phyloP scores from a whole-genome alignment of 2,113 vertebrate species.

The Ophthalmolycus amberensis region DNA sequence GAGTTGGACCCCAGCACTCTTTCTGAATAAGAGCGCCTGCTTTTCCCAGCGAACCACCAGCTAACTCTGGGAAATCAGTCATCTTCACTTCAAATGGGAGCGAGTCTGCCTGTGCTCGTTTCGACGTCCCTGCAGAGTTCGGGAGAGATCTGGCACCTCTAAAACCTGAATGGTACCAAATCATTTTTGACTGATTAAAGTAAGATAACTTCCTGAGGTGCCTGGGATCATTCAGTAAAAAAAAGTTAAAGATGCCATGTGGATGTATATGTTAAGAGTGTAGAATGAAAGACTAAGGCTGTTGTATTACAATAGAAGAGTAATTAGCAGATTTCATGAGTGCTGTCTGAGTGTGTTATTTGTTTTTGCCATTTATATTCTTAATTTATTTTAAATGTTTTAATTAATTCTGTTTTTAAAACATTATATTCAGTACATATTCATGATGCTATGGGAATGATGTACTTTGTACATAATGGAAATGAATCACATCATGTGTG shows the following conservation, averaged over 20 bases:
- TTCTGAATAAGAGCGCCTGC: conserved; percentile 25
- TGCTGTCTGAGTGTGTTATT: not conserved
- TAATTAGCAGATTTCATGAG: not conserved
- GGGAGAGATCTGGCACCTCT: conserved; percentile 53
- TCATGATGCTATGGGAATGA: not conserved
- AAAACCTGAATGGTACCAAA: conserved; percentile 47
- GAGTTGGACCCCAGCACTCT: conserved; percentile 49
- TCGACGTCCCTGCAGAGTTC: conserved; percentile 44
- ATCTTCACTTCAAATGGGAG: conserved; percentile 79
- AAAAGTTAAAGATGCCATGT: not conserved
- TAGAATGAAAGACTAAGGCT: not conserved
- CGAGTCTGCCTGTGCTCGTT: conserved; percentile 4
- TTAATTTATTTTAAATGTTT: not conserved
- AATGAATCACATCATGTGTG: not conserved
- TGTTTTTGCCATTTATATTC: not conserved
- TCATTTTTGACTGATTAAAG: not conserved
- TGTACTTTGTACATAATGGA: not conserved
- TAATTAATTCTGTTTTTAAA: not conserved
- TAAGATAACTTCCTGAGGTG: not conserved
- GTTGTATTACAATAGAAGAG: not conserved
- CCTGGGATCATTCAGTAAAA: not conserved
- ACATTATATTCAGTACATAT: not conserved
- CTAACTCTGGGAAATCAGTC: conserved; percentile 81
- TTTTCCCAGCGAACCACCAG: conserved; percentile 31
- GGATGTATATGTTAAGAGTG: not conserved